Percentiles rank a stretch among this genome's conserved stretches.
Conservation (phyloP, 92 coral and sea anemone species). For the Phymanthus crucifer region DNA sequence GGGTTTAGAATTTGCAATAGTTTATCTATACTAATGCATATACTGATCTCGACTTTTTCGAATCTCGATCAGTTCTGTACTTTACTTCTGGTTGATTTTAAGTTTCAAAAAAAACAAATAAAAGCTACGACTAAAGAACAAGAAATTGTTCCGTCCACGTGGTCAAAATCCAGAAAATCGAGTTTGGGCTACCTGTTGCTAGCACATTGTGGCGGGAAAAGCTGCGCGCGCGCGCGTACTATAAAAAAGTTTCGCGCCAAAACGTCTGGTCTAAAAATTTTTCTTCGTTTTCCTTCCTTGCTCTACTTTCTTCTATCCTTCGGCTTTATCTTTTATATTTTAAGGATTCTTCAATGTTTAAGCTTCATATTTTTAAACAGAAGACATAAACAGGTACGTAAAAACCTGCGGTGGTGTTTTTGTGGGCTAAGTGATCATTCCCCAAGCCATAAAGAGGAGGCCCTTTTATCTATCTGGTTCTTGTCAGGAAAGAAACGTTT, state of each 20-base stretch:
- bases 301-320: not conserved
- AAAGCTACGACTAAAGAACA: too few relatives aligned
- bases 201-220: slow-evolving; percentile 23
- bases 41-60: too few relatives aligned
- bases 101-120: not conserved
- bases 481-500: not conserved
- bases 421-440: too few relatives aligned
- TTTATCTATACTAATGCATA: too few relatives aligned
- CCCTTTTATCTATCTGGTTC: not conserved
- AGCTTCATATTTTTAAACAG: too few relatives aligned
- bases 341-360: too few relatives aligned
- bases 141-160: too few relatives aligned
- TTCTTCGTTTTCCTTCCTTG: not conserved
- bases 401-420: not conserved
- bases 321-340: not conserved
- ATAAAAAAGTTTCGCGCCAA: not conserved
- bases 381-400: not conserved
- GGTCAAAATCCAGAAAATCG: not conserved
- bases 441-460: not conserved
- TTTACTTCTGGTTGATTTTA: too few relatives aligned
- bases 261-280: too few relatives aligned
- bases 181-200: slow-evolving; percentile 20
- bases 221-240: not conserved
- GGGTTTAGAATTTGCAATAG: too few relatives aligned
- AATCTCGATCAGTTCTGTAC: too few relatives aligned